A percentile compares a stretch with the other conserved stretches of the same genome.
Conservation (phyloP, 2,888 invertebrate species). For the Apamea epomidion region DNA sequence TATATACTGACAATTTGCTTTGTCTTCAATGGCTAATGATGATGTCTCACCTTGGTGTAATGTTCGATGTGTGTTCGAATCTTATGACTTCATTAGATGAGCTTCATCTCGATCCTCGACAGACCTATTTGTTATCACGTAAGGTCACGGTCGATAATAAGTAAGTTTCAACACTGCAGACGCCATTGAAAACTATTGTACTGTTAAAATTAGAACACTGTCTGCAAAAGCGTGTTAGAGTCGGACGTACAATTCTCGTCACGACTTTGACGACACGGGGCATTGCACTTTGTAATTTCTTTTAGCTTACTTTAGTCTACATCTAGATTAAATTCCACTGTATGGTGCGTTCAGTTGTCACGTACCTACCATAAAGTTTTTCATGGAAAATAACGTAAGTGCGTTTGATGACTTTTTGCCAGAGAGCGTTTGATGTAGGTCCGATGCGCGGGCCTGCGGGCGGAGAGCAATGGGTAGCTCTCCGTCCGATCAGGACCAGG, state of each 20-base stretch:
- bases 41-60: slow-evolving; percentile 80
- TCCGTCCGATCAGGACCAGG: no score
- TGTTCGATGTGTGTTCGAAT: slow-evolving; percentile 75
- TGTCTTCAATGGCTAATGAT: slow-evolving; percentile 72
- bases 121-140: slow-evolving; percentile 80
- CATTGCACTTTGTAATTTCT: slow-evolving; percentile 50
- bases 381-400: no score
- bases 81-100: slow-evolving; percentile 76
- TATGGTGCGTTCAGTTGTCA: slow-evolving; percentile 13
- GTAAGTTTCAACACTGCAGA: slow-evolving; percentile 51
- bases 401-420: background rate
- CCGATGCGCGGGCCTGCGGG: no score
- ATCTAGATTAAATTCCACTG: slow-evolving; percentile 23
- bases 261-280: slow-evolving; percentile 49
- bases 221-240: slow-evolving; percentile 43
- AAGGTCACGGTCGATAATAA: slow-evolving; percentile 79
- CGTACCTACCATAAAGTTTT: slow-evolving; percentile 6
- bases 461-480: no score
- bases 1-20: slow-evolving; percentile 54
- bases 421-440: background rate
- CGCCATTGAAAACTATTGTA: slow-evolving; percentile 61
- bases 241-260: slow-evolving; percentile 45
- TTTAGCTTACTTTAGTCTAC: slow-evolving; percentile 26
- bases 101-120: slow-evolving; percentile 74
- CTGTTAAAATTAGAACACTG: slow-evolving; percentile 61